phyloP scores from a whole-genome alignment of 2,797 vertebrate species.

The Syngnathus acus region DNA sequence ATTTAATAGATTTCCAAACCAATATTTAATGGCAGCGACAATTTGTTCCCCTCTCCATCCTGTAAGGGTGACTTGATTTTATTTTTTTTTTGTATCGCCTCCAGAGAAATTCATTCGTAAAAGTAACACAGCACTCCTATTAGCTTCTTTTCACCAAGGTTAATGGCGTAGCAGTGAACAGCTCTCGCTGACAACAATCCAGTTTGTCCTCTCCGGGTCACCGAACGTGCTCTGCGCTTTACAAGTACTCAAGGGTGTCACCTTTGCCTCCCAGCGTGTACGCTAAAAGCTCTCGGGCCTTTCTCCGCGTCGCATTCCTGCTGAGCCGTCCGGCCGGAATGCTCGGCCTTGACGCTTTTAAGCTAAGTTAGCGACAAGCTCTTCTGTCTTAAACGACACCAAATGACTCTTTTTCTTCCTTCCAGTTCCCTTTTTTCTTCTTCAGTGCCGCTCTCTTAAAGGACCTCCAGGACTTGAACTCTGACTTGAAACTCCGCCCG shows the following conservation, averaged over 20 bases:
- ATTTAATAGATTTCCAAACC: background rate
- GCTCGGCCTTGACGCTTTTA: slow-evolving; percentile 12
- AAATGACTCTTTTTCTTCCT: slow-evolving; percentile 14
- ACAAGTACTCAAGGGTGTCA: slow-evolving; percentile 21
- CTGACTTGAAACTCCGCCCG: slow-evolving; percentile 29
- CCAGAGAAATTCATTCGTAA: slow-evolving; percentile 40
- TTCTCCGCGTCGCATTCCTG: slow-evolving; percentile 22
- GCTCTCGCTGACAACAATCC: slow-evolving; percentile 23
- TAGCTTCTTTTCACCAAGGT: slow-evolving; percentile 42
- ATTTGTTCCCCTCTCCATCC: background rate
- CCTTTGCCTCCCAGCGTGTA: slow-evolving; percentile 5
- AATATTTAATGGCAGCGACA: background rate
- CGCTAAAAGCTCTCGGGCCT: slow-evolving; percentile 22
- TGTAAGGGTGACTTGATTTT: slow-evolving; percentile 9
- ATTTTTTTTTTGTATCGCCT: background rate
- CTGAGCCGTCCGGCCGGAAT: slow-evolving; percentile 27
- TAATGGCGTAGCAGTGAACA: slow-evolving; percentile 30
- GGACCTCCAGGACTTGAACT: slow-evolving; percentile 39
- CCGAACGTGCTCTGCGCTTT: slow-evolving; percentile 23
- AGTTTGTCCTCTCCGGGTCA: slow-evolving; percentile 41
- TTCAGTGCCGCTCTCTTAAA: slow-evolving; percentile 42
- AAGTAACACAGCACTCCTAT: slow-evolving; percentile 30
- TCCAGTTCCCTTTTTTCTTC: slow-evolving; percentile 24
- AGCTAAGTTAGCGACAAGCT: slow-evolving; percentile 23
- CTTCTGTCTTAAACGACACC: background rate